Evolutionary conservation across 2,113 vertebrate genomes (phyloP).

Genomic region (Leptosomus discolor): DNA sequence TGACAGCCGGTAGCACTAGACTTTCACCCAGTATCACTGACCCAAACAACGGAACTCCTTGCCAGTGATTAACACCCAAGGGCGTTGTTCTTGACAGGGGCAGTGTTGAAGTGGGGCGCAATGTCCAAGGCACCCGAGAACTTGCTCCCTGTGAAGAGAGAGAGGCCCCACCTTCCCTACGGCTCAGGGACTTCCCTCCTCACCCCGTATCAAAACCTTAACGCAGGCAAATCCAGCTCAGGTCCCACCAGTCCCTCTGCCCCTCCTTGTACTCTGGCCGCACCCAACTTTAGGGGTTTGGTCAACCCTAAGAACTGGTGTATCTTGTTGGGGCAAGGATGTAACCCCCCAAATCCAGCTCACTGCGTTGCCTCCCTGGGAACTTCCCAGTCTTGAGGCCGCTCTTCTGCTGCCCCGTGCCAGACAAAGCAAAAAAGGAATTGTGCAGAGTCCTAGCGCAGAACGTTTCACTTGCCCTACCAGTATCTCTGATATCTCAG

Average conservation of each 20-base stretch:
- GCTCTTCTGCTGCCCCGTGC: neutral
- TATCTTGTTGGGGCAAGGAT: too few species aligned
- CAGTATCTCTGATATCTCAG: neutral
- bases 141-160: neutral
- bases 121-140: neutral
- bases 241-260: neutral
- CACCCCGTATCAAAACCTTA: neutral
- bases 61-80: rapidly evolving
- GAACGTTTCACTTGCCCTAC: neutral
- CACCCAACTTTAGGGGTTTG: too few species aligned
- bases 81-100: neutral
- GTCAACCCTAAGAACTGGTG: too few species aligned
- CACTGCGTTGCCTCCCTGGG: neutral
- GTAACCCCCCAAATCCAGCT: neutral
- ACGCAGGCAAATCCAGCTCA: neutral
- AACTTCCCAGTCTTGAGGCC: neutral
- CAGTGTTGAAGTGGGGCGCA: neutral
- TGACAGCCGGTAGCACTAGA: neutral
- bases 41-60: neutral
- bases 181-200: neutral
- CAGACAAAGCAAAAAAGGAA: neutral
- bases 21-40: neutral
- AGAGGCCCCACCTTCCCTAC: neutral
- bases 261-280: neutral
- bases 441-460: neutral